These are phyloP conservation scores for Euura lappo DNA, from an alignment of 1,140 invertebrate species.

Conservation along the genomic window DNA sequence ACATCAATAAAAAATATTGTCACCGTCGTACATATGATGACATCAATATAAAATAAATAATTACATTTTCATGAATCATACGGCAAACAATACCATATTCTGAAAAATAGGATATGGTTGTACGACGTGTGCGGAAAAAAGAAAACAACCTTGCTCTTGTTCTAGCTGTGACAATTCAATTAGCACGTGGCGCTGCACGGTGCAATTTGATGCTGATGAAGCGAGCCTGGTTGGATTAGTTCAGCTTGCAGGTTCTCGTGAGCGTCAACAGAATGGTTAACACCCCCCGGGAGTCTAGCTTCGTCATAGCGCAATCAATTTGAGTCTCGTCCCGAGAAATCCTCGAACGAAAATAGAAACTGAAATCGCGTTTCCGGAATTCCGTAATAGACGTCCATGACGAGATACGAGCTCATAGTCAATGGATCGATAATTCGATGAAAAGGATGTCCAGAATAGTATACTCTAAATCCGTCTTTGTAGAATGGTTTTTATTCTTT, in stretches of 20 bases:
- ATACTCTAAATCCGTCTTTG: too few relatives aligned
- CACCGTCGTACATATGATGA: too few relatives aligned
- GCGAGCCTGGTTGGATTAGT: not conserved
- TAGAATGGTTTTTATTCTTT: too few relatives aligned
- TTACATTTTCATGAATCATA: too few relatives aligned
- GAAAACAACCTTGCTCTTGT: not conserved
- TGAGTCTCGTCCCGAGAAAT: not conserved
- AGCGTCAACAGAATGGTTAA: conserved; percentile 1
- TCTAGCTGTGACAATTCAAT: too few relatives aligned
- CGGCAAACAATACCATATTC: too few relatives aligned
- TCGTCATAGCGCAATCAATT: not conserved
- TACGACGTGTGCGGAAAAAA: not conserved
- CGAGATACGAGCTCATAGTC: too few relatives aligned
- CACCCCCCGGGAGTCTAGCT: conserved; percentile 1
- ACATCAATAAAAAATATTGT: too few relatives aligned
- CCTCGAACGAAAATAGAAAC: not conserved
- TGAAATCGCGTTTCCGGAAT: not conserved
- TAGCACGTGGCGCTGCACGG: too few relatives aligned
- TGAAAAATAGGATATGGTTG: not conserved
- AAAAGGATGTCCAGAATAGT: too few relatives aligned
- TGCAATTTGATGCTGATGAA: not conserved
- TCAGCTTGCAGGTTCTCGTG: not conserved
- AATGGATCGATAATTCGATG: too few relatives aligned
- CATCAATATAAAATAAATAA: too few relatives aligned
- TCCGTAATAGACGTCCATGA: not conserved